Evolutionary conservation across 2,113 vertebrate species (phyloP).

Genomic region (Carassius gibelio): DNA sequence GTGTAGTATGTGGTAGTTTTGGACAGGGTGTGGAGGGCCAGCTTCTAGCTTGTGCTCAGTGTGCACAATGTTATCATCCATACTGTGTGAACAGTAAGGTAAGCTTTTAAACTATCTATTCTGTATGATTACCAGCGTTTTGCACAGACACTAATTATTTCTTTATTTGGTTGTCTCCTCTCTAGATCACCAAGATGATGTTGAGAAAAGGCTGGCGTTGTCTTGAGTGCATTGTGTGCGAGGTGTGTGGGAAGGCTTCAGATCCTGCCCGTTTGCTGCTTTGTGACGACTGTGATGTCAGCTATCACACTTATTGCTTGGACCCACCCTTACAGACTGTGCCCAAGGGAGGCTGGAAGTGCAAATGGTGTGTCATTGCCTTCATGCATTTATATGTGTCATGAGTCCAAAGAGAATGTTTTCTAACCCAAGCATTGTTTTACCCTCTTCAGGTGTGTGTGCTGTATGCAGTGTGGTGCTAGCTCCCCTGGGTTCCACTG

Average conservation of each 20-base stretch:
- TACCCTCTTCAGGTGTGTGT: conserved; percentile 85
- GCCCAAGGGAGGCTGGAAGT: conserved; percentile 98
- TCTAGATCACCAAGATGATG: conserved; percentile 96
- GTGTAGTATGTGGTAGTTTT: conserved; percentile 97
- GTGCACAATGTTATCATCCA: conserved; percentile 97
- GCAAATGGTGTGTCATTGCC: conserved; percentile 85
- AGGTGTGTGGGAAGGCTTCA: conserved; percentile 94
- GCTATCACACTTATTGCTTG: conserved; percentile 98
- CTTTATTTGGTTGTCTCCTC: not conserved
- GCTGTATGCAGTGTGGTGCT: conserved; percentile 93
- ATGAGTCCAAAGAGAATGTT: not conserved
- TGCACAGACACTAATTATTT: not conserved
- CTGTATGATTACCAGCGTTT: not conserved
- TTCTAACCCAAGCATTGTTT: not conserved
- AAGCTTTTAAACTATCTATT: conserved; percentile 51
- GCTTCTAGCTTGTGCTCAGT: conserved; percentile 94
- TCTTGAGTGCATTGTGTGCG: conserved; percentile 97
- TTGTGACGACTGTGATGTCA: conserved; percentile 98
- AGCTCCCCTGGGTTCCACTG: conserved; percentile 94
- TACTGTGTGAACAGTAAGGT: conserved; percentile 99
- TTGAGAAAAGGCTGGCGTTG: conserved; percentile 97
- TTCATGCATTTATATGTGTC: not conserved
- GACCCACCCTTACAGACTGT: conserved; percentile 95
- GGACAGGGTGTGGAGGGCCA: conserved; percentile 92
- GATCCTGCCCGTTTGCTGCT: conserved; percentile 94